Percentiles rank a stretch among this genome's conserved stretches.
These are phyloP conservation scores for Agraylea sexmaculata DNA, from an alignment of 1,140 invertebrate genomes.

Conservation along the genomic window DNA sequence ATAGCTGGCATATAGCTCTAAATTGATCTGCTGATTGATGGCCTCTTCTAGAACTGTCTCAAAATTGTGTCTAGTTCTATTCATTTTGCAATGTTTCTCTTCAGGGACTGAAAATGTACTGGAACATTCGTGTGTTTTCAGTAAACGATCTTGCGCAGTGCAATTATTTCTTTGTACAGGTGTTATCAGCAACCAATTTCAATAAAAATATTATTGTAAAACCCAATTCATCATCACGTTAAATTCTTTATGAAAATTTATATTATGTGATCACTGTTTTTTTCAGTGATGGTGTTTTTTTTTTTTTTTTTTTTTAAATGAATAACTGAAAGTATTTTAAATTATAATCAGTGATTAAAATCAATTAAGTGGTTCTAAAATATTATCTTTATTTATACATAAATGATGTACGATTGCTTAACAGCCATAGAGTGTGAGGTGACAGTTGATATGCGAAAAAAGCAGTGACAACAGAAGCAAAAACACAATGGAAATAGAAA, in stretches of 20 bases:
- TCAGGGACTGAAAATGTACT: not conserved
- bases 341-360: no score
- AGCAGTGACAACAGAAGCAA: not conserved
- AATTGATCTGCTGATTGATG: constrained; percentile 20
- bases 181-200: constrained; percentile 3
- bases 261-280: no score
- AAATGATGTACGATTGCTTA: no score
- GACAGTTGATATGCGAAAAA: not conserved
- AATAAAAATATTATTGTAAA: not conserved
- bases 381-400: no score
- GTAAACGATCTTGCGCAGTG: not conserved
- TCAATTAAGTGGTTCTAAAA: no score
- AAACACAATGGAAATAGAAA: not conserved
- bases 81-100: constrained; percentile 9
- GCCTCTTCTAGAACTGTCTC: constrained; percentile 13
- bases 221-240: not conserved
- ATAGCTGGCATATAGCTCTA: constrained; percentile 20
- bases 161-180: not conserved
- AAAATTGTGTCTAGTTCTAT: constrained; percentile 18
- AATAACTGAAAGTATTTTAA: no score
- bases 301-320: no score
- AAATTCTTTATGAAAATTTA: no score
- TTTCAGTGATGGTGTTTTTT: no score
- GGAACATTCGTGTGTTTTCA: not conserved
- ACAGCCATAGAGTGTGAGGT: no score